These are phyloP conservation scores for Eristalis pertinax DNA, from an alignment of 2,888 invertebrate genomes.

Conservation along the genomic window DNA sequence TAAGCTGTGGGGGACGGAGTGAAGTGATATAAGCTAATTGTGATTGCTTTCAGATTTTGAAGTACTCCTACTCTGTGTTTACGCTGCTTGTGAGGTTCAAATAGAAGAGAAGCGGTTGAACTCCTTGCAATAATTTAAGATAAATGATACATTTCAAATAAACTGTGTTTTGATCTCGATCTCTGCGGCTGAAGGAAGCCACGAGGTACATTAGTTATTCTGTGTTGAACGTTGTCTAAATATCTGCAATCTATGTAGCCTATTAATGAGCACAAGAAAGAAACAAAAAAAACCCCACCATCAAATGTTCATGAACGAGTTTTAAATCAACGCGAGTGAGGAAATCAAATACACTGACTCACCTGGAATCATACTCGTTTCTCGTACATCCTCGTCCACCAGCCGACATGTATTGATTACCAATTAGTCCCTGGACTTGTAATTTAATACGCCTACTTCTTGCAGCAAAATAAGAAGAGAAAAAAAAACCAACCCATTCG, in stretches of 20 bases:
- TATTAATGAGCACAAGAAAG: no score
- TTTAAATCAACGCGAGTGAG: background rate
- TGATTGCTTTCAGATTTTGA: slow-evolving; percentile 72
- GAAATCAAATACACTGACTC: background rate
- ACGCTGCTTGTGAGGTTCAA: slow-evolving; percentile 76
- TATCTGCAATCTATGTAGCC: no score
- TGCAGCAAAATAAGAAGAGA: background rate
- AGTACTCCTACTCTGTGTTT: slow-evolving; percentile 76
- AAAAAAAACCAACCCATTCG: background rate
- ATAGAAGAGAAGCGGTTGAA: slow-evolving; percentile 38
- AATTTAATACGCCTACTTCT: slow-evolving; percentile 16
- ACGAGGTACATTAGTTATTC: no score
- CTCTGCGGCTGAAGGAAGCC: no score
- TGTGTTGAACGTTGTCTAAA: no score
- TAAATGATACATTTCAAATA: no score
- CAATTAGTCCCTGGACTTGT: slow-evolving; percentile 9
- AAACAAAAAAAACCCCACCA: no score
- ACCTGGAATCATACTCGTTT: background rate
- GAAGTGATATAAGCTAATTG: background rate
- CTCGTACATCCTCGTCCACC: slow-evolving; percentile 13
- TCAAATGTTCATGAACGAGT: no score
- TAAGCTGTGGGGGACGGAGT: slow-evolving; percentile 65
- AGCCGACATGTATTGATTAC: slow-evolving; percentile 29
- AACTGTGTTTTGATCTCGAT: no score
- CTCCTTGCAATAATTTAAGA: no score